Evolutionary conservation across 1,140 invertebrate genomes (phyloP).

Genomic region (Heterodera schachtii): DNA sequence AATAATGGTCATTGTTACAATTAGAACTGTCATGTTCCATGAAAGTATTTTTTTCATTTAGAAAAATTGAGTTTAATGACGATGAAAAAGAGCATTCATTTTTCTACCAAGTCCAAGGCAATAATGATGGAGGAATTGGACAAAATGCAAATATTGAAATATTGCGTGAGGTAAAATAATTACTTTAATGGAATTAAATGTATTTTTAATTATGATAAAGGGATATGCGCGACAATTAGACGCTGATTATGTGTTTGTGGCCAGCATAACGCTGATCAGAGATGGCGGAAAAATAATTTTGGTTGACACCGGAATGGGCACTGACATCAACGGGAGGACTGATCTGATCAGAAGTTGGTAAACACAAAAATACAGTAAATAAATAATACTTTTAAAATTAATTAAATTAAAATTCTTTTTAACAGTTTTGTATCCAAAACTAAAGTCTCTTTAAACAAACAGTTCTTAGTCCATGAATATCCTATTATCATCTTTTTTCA

Average conservation of each 20-base stretch:
- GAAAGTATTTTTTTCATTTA: background rate
- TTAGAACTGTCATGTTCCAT: too few species aligned
- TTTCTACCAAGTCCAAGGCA: background rate
- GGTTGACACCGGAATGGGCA: constrained; percentile 59
- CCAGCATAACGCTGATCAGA: constrained; percentile 60
- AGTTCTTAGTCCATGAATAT: too few species aligned
- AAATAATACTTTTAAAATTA: background rate
- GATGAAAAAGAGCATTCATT: background rate
- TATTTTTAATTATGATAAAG: constrained; percentile 35
- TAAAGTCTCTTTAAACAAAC: too few species aligned
- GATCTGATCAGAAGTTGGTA: constrained; percentile 51
- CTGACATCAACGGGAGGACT: constrained; percentile 62
- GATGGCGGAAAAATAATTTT: constrained; percentile 59
- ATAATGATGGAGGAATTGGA: background rate
- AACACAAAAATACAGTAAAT: background rate
- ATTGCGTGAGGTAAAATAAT: constrained; percentile 36
- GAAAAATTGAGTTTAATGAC: background rate
- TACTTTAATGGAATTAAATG: too few species aligned
- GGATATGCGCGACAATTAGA: constrained; percentile 58
- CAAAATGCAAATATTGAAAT: constrained; percentile 31
- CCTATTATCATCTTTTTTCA: too few species aligned
- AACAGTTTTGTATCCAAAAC: background rate
- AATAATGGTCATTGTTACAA: too few species aligned
- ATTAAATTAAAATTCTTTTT: constrained; percentile 1
- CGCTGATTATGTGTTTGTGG: constrained; percentile 56